Base-by-base conservation (phyloP, 2,797 vertebrate genomes). In the Lacerta viridis region DNA sequence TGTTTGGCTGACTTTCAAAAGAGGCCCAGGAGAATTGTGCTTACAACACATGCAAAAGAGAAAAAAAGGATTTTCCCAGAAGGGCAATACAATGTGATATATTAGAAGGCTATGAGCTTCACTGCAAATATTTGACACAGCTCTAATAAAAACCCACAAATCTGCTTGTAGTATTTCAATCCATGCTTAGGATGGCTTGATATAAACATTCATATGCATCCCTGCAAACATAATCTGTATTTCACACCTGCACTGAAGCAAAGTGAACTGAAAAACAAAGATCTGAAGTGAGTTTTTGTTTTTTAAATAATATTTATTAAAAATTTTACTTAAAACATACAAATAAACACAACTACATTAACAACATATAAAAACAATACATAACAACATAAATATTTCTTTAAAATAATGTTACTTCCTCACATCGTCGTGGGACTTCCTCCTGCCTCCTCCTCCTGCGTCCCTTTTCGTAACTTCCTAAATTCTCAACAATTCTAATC, bases 141-240 rank as follows among this genome's bases (percentile, higher is more conserved):
- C 80, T 72, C 36, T 71, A 90, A 79, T 79, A 87, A 75, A 90
- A 90, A 61, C 76, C 46, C 39, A 50, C 50, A 90, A 64, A 83
- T 78, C 80, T 86, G 50, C 85, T 80, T 71, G 79, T n/a, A 84
- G 43, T 41, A 29, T 83, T 86, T 86, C 59, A 86, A 74, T 83
- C 43, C 80, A 61, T 41, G 41, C 50, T 75, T 75, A 88, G 9
- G 41, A 64, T 88, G 68, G 66, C 41, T 75, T 50, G 59, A 86
- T 69, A 39, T 84, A 82, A 87, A 89, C 43, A 29, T 69, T 69
- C 76, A 84, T 33, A 80, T 75, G 69, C 68, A 55, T 81, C 66
- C 55, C 77, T 87, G 72, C 17, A 81, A 80, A 61, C 61, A 75
- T 86, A 59, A 50, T 83, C 33, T 59, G 46, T 18, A 61, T 17